Base-by-base conservation (phyloP, 2,888 invertebrate species). In the Euproctis similis region DNA sequence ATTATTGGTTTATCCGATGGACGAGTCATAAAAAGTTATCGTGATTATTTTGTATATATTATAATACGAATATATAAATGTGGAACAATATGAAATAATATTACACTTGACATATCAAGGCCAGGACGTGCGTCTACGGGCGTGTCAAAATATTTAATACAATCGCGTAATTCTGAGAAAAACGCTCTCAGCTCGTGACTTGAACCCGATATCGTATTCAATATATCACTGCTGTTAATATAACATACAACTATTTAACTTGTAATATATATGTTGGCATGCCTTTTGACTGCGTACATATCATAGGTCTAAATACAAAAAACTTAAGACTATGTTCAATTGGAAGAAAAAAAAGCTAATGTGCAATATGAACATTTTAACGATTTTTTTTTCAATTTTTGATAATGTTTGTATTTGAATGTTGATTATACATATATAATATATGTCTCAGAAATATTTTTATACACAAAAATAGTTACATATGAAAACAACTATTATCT, bases 371-470 rank as follows among this genome's bases (percentile, higher is more conserved):
- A 69, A 72, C 73, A 74, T 70, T 63, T 54, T 62, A 68, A 67
- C 63, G 60, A 75, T 57, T 66, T 73, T n/a, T n/a, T n/a, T n/a
- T n/a, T n/a, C n/a, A 71, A 71, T 78, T 78, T 59, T 78, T 78
- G 74, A 78, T 81, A 76, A 72, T 77, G 72, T 77, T 81, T 76
- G 75, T 81, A 81, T 80, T 80, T 81, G 53, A 76, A 75, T 78
- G 82, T 84, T 81, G 61, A 76, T 73, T 80, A 78, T 81, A 81
- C n/a, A n/a, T n/a, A n/a, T n/a, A n/a, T n/a, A n/a, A n/a, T n/a
- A n/a, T n/a, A n/a, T n/a, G n/a, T 77, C 74, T 66, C 81, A 78
- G 67, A 82, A 81, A 71, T 84, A 84, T 84, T 84, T 84, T 84
- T 84, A 84, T 82, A 84, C 72, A 75, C 59, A 71, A 72, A n/a